These are phyloP conservation scores for Drosophila kanapiae DNA, from an alignment of 1,140 invertebrate genomes.

Conservation along the genomic window DNA sequence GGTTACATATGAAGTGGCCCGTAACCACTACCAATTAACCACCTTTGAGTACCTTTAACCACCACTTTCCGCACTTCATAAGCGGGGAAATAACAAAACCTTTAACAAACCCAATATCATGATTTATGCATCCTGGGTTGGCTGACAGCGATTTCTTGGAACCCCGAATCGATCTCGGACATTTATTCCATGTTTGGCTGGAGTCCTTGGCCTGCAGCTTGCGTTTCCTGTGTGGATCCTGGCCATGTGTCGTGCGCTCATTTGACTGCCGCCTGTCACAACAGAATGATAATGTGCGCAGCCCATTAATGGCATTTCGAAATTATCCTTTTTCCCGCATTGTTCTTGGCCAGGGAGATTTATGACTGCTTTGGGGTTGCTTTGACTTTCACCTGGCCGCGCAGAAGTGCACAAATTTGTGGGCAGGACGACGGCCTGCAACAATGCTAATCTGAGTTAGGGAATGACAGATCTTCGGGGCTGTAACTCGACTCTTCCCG, in stretches of 20 bases:
- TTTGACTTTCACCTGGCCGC: slow-evolving; percentile 46
- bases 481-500: slow-evolving; percentile 44
- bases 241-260: slow-evolving; percentile 48
- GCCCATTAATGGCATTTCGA: slow-evolving; percentile 79
- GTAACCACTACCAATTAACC: slow-evolving; percentile 11
- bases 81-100: slow-evolving; percentile 21
- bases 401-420: slow-evolving; percentile 55
- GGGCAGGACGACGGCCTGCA: slow-evolving; percentile 17
- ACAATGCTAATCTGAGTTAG: slow-evolving; percentile 56
- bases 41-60: slow-evolving; percentile 10
- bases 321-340: slow-evolving; percentile 82
- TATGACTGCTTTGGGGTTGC: slow-evolving; percentile 37
- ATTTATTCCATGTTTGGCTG: slow-evolving; percentile 52
- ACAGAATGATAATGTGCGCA: slow-evolving; percentile 70
- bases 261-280: slow-evolving; percentile 79
- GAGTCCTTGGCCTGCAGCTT: slow-evolving; percentile 57
- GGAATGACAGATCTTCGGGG: slow-evolving; percentile 35
- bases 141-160: slow-evolving; percentile 62
- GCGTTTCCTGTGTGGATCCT: slow-evolving; percentile 62
- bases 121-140: slow-evolving; percentile 56
- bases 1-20: not conserved
- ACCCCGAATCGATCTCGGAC: slow-evolving; percentile 63
- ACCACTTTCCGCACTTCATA: slow-evolving; percentile 22
- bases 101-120: slow-evolving; percentile 15
- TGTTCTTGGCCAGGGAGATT: slow-evolving; percentile 54